These are phyloP conservation scores for Tauraco hartlaubi DNA, from an alignment of 2,797 vertebrate species.

Conservation along the genomic window DNA sequence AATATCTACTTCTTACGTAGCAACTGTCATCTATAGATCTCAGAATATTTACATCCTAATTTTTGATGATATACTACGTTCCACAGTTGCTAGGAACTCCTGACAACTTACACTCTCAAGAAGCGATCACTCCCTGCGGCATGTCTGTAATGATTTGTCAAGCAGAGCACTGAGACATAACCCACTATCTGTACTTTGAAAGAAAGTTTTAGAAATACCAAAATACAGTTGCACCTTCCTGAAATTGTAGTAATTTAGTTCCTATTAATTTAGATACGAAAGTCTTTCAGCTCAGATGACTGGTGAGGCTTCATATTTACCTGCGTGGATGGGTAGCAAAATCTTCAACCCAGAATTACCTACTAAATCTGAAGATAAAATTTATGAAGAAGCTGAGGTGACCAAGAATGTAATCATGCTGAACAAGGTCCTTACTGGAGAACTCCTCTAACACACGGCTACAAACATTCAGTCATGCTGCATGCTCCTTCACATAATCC, in stretches of 20 bases:
- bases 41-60: neutral
- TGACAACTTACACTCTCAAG: neutral
- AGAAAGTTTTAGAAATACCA: neutral
- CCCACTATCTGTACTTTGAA: neutral
- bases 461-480: neutral
- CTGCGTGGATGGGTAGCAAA: neutral
- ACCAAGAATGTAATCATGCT: fast-evolving
- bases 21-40: neutral
- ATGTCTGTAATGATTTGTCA: neutral
- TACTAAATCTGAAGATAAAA: neutral
- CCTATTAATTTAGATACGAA: neutral
- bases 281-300: neutral
- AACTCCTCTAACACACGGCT: neutral
- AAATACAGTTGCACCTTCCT: neutral
- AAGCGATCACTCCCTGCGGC: neutral
- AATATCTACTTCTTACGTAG: neutral
- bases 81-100: neutral
- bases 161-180: neutral
- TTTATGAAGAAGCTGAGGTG: neutral
- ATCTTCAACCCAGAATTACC: neutral
- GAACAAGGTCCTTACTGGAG: neutral
- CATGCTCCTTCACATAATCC: neutral
- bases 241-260: neutral
- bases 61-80: neutral
- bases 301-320: neutral